phyloP scores from a whole-genome alignment of 2,113 vertebrate species.

The Macquaria australasica region DNA sequence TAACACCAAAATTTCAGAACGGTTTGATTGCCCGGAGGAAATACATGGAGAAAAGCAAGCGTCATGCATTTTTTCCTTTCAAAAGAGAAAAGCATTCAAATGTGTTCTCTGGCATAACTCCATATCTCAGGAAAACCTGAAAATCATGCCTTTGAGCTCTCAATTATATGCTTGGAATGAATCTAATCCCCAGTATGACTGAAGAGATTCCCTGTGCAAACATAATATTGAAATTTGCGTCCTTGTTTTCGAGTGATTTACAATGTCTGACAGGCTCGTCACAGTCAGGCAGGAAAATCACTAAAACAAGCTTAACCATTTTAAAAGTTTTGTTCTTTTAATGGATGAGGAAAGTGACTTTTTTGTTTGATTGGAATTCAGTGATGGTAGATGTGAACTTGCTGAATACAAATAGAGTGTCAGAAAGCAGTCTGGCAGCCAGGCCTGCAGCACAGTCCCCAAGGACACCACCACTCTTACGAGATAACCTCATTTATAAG shows the following conservation, averaged over 20 bases:
- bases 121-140: conserved; percentile 50
- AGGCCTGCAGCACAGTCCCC: background rate
- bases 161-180: conserved; percentile 58
- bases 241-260: conserved; percentile 13
- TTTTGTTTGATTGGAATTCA: conserved; percentile 16
- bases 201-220: conserved; percentile 63
- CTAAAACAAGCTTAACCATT: background rate
- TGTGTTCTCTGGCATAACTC: conserved; percentile 41
- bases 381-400: background rate
- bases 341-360: conserved; percentile 14
- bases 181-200: conserved; percentile 67
- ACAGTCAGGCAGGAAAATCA: conserved; percentile 9
- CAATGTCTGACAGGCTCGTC: conserved; percentile 12
- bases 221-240: conserved; percentile 55
- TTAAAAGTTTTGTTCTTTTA: conserved; percentile 1
- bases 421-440: conserved; percentile 51
- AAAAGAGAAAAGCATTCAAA: conserved; percentile 7
- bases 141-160: conserved; percentile 59
- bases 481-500: conserved; percentile 74
- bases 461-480: conserved; percentile 57
- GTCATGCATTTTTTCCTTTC: background rate
- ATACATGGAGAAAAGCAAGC: background rate
- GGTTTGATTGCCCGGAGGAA: conserved; percentile 10
- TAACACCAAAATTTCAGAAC: background rate
- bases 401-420: conserved; percentile 45